These are phyloP conservation scores for Physella acuta DNA, from an alignment of 1,140 invertebrate genomes.

Conservation along the genomic window DNA sequence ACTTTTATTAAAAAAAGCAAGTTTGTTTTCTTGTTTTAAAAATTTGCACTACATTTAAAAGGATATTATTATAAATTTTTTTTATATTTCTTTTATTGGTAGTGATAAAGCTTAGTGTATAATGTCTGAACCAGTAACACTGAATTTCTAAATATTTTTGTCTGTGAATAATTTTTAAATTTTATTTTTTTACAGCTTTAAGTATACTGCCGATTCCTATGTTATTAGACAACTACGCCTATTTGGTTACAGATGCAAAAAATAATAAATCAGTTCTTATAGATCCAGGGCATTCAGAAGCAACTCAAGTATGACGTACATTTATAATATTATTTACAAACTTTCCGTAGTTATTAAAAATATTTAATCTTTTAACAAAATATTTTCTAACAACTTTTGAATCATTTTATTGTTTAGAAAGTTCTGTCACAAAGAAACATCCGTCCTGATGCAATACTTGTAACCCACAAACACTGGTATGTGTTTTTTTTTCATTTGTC, in stretches of 20 bases:
- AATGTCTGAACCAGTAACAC: too few species aligned
- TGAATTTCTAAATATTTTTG: too few species aligned
- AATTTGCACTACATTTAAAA: too few species aligned
- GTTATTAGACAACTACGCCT: conserved; percentile 48
- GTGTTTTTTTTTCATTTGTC: too few species aligned
- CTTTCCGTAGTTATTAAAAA: too few species aligned
- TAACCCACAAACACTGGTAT: conserved; percentile 55
- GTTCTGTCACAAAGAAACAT: conserved; percentile 34
- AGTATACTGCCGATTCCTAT: conserved; percentile 47
- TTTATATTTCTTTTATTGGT: neutral
- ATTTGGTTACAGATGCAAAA: conserved; percentile 42
- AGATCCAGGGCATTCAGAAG: conserved; percentile 49
- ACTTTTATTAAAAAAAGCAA: too few species aligned
- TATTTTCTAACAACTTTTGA: too few species aligned
- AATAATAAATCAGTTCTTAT: conserved; percentile 41
- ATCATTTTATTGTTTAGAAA: conserved; percentile 28
- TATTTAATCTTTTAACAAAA: too few species aligned
- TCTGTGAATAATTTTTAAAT: too few species aligned
- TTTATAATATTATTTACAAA: too few species aligned
- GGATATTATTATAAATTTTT: conserved; percentile 35
- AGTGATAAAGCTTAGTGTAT: neutral
- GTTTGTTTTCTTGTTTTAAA: too few species aligned
- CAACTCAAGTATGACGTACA: conserved; percentile 45
- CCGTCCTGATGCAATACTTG: conserved; percentile 39
- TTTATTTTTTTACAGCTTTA: conserved; percentile 35